Conservation (phyloP, 2,113 vertebrate species). For the Aramus guarauna region DNA sequence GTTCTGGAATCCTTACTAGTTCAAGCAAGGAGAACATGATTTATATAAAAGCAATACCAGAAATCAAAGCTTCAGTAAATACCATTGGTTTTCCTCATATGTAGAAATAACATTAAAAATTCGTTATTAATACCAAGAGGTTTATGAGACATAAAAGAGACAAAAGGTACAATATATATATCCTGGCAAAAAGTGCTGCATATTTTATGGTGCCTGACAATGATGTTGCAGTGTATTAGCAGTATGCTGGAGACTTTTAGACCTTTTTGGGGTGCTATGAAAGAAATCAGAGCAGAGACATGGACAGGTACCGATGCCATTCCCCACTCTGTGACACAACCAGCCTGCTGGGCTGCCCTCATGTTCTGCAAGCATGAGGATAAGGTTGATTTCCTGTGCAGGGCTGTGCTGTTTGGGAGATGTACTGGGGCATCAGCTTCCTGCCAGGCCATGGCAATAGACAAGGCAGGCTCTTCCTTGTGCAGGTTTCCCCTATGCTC, state of each 20-base stretch:
- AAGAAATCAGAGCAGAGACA: neutral
- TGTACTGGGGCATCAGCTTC: neutral
- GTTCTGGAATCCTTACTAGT: constrained; percentile 19
- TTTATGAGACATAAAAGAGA: neutral
- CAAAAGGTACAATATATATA: neutral
- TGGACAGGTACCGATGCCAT: neutral
- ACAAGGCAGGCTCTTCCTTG: neutral
- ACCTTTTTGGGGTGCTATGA: neutral
- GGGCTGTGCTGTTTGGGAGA: neutral
- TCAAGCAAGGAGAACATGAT: constrained; percentile 51
- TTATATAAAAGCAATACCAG: constrained; percentile 36
- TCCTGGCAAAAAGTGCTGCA: neutral
- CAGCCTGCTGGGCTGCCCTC: neutral
- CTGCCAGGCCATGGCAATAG: neutral
- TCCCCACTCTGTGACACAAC: neutral
- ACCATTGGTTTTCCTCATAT: neutral
- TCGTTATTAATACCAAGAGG: neutral
- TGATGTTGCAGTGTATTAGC: neutral
- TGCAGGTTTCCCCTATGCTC: neutral
- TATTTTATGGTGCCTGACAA: neutral
- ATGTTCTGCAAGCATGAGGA: neutral
- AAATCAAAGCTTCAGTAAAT: constrained; percentile 42
- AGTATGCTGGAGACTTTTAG: neutral
- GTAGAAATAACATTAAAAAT: neutral
- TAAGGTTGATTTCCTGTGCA: neutral